Evolutionary conservation across 2,113 vertebrate genomes (phyloP).

Genomic region (Chascanopsetta lugubris): DNA sequence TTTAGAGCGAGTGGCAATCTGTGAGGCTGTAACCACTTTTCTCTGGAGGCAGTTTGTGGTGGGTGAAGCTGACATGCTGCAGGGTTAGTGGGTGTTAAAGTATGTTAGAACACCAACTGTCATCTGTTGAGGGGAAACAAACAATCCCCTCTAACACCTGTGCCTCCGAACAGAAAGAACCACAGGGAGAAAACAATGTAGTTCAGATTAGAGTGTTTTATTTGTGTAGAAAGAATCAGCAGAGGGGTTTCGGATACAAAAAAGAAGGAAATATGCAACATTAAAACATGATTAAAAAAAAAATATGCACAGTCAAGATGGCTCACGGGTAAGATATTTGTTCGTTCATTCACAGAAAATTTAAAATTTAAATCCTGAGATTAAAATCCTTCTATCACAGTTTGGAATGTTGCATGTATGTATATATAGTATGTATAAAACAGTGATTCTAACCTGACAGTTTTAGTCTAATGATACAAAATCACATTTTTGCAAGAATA

Average conservation of each 20-base stretch:
- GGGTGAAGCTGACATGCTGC: conserved; percentile 27
- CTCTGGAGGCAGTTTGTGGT: conserved; percentile 51
- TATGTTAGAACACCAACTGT: conserved; percentile 45
- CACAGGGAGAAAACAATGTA: background rate
- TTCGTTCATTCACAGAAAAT: background rate
- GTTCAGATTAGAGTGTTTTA: conserved; percentile 33
- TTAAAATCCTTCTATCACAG: background rate
- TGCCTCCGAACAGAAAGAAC: conserved; percentile 23
- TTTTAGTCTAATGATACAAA: conserved; percentile 20
- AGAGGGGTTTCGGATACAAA: background rate
- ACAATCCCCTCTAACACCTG: conserved; percentile 39
- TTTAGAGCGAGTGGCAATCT: conserved; percentile 15
- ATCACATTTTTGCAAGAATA: conserved; percentile 22
- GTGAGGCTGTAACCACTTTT: conserved; percentile 19
- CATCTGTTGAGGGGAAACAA: conserved; percentile 50
- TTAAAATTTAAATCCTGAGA: background rate
- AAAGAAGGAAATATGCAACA: background rate
- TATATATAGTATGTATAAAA: background rate
- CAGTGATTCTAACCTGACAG: background rate
- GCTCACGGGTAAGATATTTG: background rate
- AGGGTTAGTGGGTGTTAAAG: conserved; percentile 50
- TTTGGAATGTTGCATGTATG: conserved; percentile 11
- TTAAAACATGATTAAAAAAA: background rate
- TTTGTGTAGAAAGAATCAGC: conserved; percentile 20
- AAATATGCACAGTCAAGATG: too few species aligned